Base-by-base conservation (phyloP, 2,888 invertebrate species). In the Tetheella fluctuosa region DNA sequence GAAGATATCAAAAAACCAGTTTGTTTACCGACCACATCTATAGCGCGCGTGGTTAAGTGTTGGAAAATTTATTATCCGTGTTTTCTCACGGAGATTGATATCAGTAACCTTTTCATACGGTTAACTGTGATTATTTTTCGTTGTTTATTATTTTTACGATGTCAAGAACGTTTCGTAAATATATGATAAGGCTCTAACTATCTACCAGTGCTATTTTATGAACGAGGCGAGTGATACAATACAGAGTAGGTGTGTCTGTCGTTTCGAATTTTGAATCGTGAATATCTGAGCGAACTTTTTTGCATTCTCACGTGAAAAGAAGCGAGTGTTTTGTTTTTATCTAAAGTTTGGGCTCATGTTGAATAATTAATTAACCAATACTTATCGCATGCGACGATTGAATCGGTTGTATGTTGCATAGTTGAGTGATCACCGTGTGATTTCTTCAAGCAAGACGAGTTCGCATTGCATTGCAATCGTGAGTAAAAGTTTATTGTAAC, bases 1-100 rank as follows among this genome's bases (percentile, higher is more conserved):
- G 70, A 65, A 70, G 65, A 76, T 85, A 82, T 85, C 80, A 87
- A 89, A 90, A 90, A 91, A 91, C 91, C 90, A 89, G 91, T 91
- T 90, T 90, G 88, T 87, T 88, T 90, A 90, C 90, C 81, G 90
- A 89, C 74, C 80, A 83, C 81, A 75, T 74, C 70, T 74, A 71
- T 57, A 61, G 61, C 68, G 80, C 77, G 79, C 79, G 81, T 74
- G 77, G 76, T 64, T 62, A 63, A 70, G 63, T 68, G 68, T 63
- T 62, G 59, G 56, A 65, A 65, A 65, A 77, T 68, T 73, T 74
- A 64, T 70, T 73, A 67, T 71, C 71, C 78, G 79, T 71, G 69
- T 77, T 74, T 81, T 81, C 70, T 74, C 74, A 77, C 71, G 72
- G 55, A 76, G 67, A 72, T 73, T 59, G 67, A 69, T 66, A 68